Evolutionary conservation across 2,888 invertebrate genomes (phyloP).

Genomic region (Bembecia ichneumoniformis): DNA sequence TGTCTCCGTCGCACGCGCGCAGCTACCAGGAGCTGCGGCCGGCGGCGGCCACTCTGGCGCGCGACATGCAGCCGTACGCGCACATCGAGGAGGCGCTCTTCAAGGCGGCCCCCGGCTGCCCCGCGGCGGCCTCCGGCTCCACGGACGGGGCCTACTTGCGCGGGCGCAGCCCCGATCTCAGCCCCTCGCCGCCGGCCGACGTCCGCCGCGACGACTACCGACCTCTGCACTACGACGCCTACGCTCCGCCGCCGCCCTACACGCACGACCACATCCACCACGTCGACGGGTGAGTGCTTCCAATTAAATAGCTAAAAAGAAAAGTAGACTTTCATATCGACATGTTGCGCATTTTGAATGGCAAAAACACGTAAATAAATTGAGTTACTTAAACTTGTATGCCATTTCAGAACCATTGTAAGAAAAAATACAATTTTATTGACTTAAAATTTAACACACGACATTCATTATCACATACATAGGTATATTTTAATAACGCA

Average conservation of each 20-base stretch:
- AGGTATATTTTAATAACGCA: too few species aligned
- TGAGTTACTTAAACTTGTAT: too few species aligned
- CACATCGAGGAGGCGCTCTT: slow-evolving; percentile 49
- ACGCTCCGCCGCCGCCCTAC: slow-evolving; percentile 41
- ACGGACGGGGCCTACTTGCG: slow-evolving; percentile 42
- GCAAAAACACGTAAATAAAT: too few species aligned
- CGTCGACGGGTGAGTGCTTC: slow-evolving; percentile 48
- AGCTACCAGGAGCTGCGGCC: slow-evolving; percentile 67
- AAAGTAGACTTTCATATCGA: too few species aligned
- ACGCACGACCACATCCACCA: slow-evolving; percentile 45
- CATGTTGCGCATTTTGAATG: too few species aligned
- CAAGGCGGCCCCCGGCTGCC: slow-evolving; percentile 26
- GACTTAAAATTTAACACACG: too few species aligned
- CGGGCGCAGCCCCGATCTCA: slow-evolving; percentile 41
- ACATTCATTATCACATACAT: too few species aligned
- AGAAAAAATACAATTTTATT: too few species aligned
- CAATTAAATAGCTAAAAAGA: too few species aligned
- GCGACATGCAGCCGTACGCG: slow-evolving; percentile 62
- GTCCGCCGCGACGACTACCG: slow-evolving; percentile 52
- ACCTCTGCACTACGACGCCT: slow-evolving; percentile 47
- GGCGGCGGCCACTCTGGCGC: slow-evolving; percentile 30
- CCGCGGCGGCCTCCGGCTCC: slow-evolving; percentile 26
- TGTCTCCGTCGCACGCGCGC: slow-evolving; percentile 56
- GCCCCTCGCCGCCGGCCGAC: slow-evolving; percentile 28
- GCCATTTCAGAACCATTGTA: too few species aligned